phyloP scores from a whole-genome alignment of 2,113 vertebrate genomes.

The Malaclemys terrapin region DNA sequence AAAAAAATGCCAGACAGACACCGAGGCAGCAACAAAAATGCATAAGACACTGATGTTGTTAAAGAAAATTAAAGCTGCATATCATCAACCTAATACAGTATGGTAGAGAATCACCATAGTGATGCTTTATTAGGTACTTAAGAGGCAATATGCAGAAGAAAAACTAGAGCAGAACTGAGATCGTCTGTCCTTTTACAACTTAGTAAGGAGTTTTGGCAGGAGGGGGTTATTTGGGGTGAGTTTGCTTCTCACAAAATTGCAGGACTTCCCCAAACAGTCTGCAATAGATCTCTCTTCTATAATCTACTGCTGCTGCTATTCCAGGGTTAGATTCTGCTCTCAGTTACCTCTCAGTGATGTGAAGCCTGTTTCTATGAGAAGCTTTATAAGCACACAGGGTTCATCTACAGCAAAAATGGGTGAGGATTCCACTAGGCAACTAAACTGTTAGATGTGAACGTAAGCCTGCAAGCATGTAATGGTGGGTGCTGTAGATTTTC shows the following conservation, averaged over 20 bases:
- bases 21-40: background rate
- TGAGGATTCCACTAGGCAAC: background rate
- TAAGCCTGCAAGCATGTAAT: background rate
- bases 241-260: background rate
- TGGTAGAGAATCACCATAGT: background rate
- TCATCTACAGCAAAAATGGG: background rate
- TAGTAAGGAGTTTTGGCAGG: background rate
- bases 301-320: background rate
- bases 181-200: background rate
- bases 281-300: background rate
- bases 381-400: accelerated
- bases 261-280: background rate
- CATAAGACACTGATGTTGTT: background rate
- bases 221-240: background rate
- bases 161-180: background rate
- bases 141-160: background rate
- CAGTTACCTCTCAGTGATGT: background rate
- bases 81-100: background rate
- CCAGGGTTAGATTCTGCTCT: background rate
- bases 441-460: background rate
- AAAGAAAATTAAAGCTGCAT: constrained; percentile 15
- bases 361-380: background rate
- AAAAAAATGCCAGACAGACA: background rate
- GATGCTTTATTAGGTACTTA: background rate
- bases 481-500: background rate